Conservation (phyloP, 2,888 invertebrate genomes). For the Ophioninae sp. region DNA sequence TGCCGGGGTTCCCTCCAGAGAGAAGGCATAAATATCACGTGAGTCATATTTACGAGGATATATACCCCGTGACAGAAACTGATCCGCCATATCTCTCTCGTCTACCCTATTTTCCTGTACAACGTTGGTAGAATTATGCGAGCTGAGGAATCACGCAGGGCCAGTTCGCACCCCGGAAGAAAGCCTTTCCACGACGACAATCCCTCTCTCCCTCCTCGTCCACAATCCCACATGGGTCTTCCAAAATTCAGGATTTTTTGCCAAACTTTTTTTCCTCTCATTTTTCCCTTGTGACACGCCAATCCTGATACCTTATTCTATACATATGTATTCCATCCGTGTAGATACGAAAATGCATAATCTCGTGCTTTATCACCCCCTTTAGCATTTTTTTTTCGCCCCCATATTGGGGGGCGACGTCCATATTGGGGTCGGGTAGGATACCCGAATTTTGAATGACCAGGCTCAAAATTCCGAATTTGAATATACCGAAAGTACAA, state of each 20-base stretch:
- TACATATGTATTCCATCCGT: conserved; percentile 4
- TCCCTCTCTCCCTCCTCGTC: conserved; percentile 4
- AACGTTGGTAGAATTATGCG: conserved; percentile 13
- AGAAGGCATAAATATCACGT: conserved; percentile 64
- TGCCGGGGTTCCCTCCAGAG: conserved; percentile 19
- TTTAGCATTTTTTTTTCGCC: not conserved
- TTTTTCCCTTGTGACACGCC: not conserved
- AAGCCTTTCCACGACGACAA: conserved; percentile 36
- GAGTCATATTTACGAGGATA: conserved; percentile 68
- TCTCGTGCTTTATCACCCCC: conserved; percentile 13
- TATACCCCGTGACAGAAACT: conserved; percentile 47
- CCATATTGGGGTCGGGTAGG: too few relatives aligned
- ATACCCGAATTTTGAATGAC: too few relatives aligned
- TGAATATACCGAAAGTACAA: too few relatives aligned
- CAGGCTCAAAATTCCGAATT: too few relatives aligned
- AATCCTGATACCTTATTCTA: conserved; percentile 9
- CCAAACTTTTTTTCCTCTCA: conserved; percentile 32
- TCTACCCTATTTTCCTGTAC: conserved; percentile 22
- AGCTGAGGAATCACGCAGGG: conserved; percentile 25
- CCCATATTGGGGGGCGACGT: too few relatives aligned
- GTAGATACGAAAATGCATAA: conserved; percentile 13
- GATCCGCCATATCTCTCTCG: conserved; percentile 33
- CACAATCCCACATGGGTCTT: conserved; percentile 11
- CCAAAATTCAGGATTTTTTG: conserved; percentile 41
- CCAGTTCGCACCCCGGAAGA: conserved; percentile 46